Evolutionary conservation across 2,888 invertebrate species (phyloP).

Genomic region (Papilio elwesi): DNA sequence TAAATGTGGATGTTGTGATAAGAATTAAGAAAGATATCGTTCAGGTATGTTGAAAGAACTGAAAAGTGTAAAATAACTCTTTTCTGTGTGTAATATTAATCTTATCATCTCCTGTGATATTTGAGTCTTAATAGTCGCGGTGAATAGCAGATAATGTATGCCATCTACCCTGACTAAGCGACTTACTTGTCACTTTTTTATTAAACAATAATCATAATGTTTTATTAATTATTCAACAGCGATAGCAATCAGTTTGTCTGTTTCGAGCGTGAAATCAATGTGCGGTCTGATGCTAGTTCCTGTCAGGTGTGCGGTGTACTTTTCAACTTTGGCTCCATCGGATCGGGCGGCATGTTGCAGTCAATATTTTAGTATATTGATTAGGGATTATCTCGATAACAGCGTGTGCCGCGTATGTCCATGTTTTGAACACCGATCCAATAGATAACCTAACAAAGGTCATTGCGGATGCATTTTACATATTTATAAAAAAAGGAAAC

Average conservation of each 20-base stretch:
- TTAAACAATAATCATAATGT: not conserved
- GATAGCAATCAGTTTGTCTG: not conserved
- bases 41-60: too few species aligned
- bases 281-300: conserved; percentile 13
- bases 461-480: conserved; percentile 26
- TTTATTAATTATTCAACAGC: not conserved
- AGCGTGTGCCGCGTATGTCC: conserved; percentile 26
- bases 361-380: conserved; percentile 43
- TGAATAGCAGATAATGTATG: too few species aligned
- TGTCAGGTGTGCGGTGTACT: conserved; percentile 18
- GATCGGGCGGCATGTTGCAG: conserved; percentile 1
- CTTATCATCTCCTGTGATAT: too few species aligned
- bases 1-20: too few species aligned
- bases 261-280: not conserved
- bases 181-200: not conserved
- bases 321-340: conserved; percentile 20
- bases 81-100: too few species aligned
- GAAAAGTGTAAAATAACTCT: too few species aligned
- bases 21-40: too few species aligned
- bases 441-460: conserved; percentile 39
- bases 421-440: conserved; percentile 32
- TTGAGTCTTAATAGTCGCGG: too few species aligned
- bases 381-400: conserved; percentile 46
- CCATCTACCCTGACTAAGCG: too few species aligned
- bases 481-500: too few species aligned